Conservation (phyloP, 2,113 vertebrate genomes). For the Aviceda subcristata region DNA sequence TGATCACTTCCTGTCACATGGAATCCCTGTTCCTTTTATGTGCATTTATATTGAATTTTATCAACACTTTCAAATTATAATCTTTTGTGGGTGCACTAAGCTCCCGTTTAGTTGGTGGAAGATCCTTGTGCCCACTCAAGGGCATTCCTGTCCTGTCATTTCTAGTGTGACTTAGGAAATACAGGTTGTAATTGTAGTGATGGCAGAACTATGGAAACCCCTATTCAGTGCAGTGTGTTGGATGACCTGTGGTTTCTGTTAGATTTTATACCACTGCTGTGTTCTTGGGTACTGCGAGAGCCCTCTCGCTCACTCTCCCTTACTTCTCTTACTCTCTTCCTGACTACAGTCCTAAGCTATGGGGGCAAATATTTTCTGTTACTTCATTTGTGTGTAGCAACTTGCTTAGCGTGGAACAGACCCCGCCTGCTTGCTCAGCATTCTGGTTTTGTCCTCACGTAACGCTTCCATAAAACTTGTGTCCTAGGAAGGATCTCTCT, state of each 20-base stretch:
- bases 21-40: not conserved
- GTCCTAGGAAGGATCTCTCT: not conserved
- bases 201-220: not conserved
- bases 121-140: not conserved
- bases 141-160: not conserved
- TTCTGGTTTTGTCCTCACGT: not conserved
- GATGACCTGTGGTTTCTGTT: not conserved
- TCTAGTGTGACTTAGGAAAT: too few species aligned
- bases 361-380: too few species aligned
- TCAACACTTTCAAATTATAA: not conserved
- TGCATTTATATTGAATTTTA: not conserved
- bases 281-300: not conserved
- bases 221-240: not conserved
- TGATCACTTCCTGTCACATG: not conserved
- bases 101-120: not conserved
- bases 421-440: too few species aligned
- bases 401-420: not conserved
- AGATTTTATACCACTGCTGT: not conserved
- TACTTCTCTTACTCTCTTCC: not conserved
- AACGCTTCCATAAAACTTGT: not conserved
- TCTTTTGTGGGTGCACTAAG: not conserved
- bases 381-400: not conserved
- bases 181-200: not conserved
- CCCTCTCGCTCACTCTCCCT: not conserved
- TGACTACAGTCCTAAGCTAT: not conserved